Percentiles rank a stretch among this genome's conserved stretches.
phyloP scores from a whole-genome alignment of 2,797 vertebrate genomes.

The Sylvia borin region DNA sequence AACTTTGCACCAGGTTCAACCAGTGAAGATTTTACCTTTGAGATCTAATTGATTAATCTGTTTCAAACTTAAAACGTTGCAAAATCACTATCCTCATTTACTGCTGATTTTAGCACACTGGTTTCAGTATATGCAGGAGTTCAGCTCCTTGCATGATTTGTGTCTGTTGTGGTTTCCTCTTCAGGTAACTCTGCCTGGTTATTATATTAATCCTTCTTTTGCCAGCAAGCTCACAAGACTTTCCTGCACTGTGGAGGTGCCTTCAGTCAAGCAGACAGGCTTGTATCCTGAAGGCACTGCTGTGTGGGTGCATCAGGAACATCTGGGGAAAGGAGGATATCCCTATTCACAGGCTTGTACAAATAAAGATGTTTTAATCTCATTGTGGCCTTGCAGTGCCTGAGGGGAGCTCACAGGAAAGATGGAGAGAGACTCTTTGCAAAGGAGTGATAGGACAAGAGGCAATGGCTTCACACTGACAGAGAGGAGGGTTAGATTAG shows the following conservation, averaged over 20 bases:
- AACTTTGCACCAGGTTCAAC: fast-evolving
- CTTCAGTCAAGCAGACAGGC: neutral
- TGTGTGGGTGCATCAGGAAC: fast-evolving
- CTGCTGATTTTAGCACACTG: neutral
- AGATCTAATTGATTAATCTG: neutral
- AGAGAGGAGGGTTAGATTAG: neutral
- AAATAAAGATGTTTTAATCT: neutral
- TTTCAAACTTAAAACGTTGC: neutral
- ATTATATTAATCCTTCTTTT: neutral
- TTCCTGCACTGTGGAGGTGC: neutral
- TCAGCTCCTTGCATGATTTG: neutral
- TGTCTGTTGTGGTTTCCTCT: neutral
- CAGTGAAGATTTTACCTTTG: neutral
- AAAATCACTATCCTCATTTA: neutral
- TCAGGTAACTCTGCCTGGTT: neutral
- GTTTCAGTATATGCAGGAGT: neutral
- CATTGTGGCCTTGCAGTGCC: neutral
- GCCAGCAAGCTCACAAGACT: neutral
- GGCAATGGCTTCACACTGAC: neutral
- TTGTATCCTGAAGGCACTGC: neutral
- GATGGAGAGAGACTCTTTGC: neutral
- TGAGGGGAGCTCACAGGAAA: neutral
- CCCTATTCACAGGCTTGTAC: neutral
- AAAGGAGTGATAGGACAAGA: neutral
- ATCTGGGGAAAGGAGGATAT: neutral